Evolutionary conservation across 2,797 vertebrate genomes (phyloP), one percentile per base, ranked within the genome.

Genomic region (Mionectes olivaceus): DNA sequence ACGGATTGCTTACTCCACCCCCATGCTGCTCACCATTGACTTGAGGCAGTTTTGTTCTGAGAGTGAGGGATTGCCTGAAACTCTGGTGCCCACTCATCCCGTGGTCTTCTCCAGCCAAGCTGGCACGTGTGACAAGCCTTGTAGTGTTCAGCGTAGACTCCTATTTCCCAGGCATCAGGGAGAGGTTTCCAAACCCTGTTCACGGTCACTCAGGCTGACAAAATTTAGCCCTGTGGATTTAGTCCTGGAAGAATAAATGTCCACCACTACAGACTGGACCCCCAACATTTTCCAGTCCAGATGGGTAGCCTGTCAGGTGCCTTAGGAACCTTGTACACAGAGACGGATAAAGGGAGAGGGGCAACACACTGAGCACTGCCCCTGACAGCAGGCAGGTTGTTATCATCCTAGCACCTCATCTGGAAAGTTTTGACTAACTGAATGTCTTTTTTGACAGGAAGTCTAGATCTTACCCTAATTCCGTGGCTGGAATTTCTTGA

Each of bases 401-500:
- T 39, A 76, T 43, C 70, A 63, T 10, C 52, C 61, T 44, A 22
- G 46, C 67, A 70, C 65, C 82, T 87, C 70, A 76, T 61, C 80
- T 94, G 89, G 86, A 89, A 94, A 96, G 59, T 91, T 95, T 37
- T 88, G 79, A 77, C 68, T 95, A 70, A 91, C 32, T 63, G 69
- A 69, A 37, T 90, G 94, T 75, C 47, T 1, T 46, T 96, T 93
- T 93, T 85, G 43, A 86, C 89, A 96, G 53, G 69, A 95, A 90
- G 55, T 56, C 47, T 59, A 83, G 71, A 77, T 44, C 87, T 92
- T 19, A 90, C 43, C 41, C 83, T 79, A 76, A 69, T n/a, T 90
- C 65, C 59, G 61, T 39, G 59, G 37, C 84, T 91, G 76, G 81
- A 61, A 92, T 87, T 80, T 93, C 90, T 83, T n/a, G 12, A 90